Evolutionary conservation across 30 jellyfish, hydroid and myxozoan genomes (phyloP).

Genomic region (Chrysaora quinquecirrha): DNA sequence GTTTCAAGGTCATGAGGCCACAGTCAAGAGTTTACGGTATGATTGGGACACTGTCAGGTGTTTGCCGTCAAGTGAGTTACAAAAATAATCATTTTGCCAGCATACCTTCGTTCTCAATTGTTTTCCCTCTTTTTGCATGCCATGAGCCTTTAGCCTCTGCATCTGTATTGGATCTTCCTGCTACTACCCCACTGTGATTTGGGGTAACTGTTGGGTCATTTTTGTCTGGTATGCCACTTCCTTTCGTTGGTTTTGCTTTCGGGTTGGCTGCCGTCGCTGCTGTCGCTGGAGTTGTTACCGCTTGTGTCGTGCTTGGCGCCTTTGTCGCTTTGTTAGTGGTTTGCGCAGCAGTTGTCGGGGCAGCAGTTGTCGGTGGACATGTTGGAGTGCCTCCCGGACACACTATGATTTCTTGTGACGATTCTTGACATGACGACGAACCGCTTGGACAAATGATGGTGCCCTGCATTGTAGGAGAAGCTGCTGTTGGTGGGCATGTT

Average conservation of each 20-base stretch:
- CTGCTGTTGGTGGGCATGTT: no score
- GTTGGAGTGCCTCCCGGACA: background rate
- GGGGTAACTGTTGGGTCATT: conserved; percentile 57
- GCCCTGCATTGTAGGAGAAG: no score
- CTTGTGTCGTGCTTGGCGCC: conserved; percentile 20
- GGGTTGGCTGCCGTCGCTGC: conserved; percentile 14
- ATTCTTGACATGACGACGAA: no score
- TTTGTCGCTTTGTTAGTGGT: background rate
- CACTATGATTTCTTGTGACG: background rate
- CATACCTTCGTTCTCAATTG: conserved; percentile 2
- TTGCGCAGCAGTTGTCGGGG: background rate
- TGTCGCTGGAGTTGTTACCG: conserved; percentile 25
- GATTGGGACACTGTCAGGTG: no score
- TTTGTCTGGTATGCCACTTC: conserved; percentile 55
- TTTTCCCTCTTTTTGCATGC: conserved; percentile 1
- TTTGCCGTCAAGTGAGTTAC: no score
- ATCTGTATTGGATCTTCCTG: conserved; percentile 28
- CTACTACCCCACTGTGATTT: conserved; percentile 46
- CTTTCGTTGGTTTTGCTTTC: conserved; percentile 23
- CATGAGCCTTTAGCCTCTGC: background rate
- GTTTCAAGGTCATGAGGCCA: no score
- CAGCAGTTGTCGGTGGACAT: background rate
- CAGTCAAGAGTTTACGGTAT: no score
- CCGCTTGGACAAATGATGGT: no score
- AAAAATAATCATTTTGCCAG: no score